Evolutionary conservation across 37 sponge, comb jelly and placozoan species (phyloP), one percentile per base, ranked within the genome.

Genomic region (Lycopodina hypogea): DNA sequence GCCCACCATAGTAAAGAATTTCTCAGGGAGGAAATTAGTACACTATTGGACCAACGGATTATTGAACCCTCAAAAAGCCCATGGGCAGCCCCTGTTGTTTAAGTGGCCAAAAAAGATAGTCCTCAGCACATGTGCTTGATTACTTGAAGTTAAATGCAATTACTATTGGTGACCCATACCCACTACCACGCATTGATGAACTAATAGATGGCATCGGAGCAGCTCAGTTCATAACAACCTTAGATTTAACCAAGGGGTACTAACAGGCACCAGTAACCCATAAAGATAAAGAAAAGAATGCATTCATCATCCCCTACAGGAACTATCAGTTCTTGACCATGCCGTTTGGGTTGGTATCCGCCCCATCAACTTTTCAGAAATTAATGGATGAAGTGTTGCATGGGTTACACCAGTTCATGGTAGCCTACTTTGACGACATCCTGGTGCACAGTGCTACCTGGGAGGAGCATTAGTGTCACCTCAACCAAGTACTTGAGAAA

Each of bases 271-370:
- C 87, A 9, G 78, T 92, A 19, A 45, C 51, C 23, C 66, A 80
- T 42, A 68, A 32, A 45, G 65, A 33, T 14, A 55, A 65, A 14
- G 66, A 74, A 19, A 82, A 83, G 73, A 89, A 87, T n/a, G 90
- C 93, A 30, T 93, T 93, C 53, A 64, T 42, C 0, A 93, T 90
- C 3, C 83, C 83, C 1, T 60, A 60, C 18, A 90, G 93, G 12
- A 68, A 86, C 2, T 93, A 70, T 42, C 62, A 90, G 50, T 90
- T 93, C 41, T 60, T 21, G 15, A 77, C 67, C 24, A 89, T 93
- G 93, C 93, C 93, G 12, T 92, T 88, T 88, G 93, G 93, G 14
- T 55, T 86, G 18, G 45, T 65, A 18, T 78, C 90, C 40, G 17
- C 29, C 34, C 0, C 84, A 80, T 19, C 29, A 55, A 92, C 85